These are phyloP conservation scores for Leucopsar rothschildi DNA, from an alignment of 2,113 vertebrate species.

Conservation along the genomic window DNA sequence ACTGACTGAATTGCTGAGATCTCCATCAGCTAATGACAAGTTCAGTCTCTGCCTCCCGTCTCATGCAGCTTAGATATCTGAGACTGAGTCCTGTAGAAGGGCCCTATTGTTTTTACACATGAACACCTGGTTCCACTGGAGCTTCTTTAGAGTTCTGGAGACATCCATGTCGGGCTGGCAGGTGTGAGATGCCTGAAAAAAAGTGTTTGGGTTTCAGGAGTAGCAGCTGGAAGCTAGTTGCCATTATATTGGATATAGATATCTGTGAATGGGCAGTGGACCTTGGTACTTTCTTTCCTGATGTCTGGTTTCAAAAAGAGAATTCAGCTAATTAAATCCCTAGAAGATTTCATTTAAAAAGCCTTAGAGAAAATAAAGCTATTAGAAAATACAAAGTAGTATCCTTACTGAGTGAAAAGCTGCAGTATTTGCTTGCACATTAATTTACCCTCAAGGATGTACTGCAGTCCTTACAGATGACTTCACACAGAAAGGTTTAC, in stretches of 20 bases:
- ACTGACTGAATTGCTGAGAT: background rate
- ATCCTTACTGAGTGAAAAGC: background rate
- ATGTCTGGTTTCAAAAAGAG: background rate
- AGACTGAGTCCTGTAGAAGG: background rate
- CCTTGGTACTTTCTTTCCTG: background rate
- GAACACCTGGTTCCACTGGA: background rate
- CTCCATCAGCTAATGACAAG: background rate
- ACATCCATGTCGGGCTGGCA: background rate
- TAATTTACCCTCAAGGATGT: background rate
- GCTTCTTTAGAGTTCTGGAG: background rate
- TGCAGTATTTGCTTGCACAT: background rate
- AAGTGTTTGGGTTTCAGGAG: background rate
- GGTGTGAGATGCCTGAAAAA: background rate
- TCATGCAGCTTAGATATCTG: background rate
- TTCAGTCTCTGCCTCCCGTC: background rate
- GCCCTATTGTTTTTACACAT: background rate
- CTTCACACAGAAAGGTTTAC: background rate
- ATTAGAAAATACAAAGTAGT: background rate
- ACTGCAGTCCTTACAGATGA: background rate
- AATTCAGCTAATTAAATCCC: background rate
- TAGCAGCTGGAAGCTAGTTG: background rate
- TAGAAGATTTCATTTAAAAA: background rate
- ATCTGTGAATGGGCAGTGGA: background rate
- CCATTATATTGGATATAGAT: background rate
- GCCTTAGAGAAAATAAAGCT: background rate